These are phyloP conservation scores for Cardiocondyla obscurior DNA, from an alignment of 1,140 invertebrate species.

Conservation along the genomic window DNA sequence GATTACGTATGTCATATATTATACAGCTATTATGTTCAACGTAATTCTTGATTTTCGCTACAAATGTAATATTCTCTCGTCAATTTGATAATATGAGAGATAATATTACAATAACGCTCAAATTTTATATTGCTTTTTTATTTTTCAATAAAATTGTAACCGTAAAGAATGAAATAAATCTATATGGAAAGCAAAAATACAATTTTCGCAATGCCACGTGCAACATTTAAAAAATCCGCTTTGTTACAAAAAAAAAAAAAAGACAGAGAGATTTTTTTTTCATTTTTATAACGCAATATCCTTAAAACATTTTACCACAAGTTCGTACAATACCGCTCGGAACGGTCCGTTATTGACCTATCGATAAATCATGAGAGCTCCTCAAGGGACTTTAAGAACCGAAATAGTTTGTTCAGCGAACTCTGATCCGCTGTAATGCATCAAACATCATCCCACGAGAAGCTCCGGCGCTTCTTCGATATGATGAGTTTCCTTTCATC, in stretches of 20 bases:
- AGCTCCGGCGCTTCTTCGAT: slow-evolving; percentile 34
- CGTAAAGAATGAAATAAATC: not conserved
- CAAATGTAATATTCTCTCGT: slow-evolving; percentile 28
- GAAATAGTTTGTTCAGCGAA: slow-evolving; percentile 64
- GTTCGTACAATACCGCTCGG: slow-evolving; percentile 10
- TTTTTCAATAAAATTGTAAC: not conserved
- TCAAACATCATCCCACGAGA: slow-evolving; percentile 63
- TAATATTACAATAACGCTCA: slow-evolving; percentile 33
- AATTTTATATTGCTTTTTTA: not conserved
- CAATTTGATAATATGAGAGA: slow-evolving; percentile 9
- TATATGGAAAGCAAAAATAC: not conserved
- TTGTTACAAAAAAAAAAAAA: slow-evolving; percentile 16
- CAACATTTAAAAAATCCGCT: slow-evolving; percentile 3
- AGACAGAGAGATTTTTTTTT: not conserved
- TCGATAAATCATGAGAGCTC: slow-evolving; percentile 54
- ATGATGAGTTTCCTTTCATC: slow-evolving; percentile 33
- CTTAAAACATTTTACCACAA: slow-evolving; percentile 24
- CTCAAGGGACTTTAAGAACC: slow-evolving; percentile 39
- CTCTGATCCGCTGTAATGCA: slow-evolving; percentile 67
- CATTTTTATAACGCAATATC: slow-evolving; percentile 40
- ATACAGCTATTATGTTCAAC: slow-evolving; percentile 26
- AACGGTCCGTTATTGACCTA: slow-evolving; percentile 33
- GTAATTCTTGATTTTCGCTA: slow-evolving; percentile 23
- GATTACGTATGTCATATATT: slow-evolving; percentile 50
- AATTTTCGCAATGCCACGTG: not conserved